Percentiles rank a stretch among this genome's conserved stretches.
phyloP scores from a whole-genome alignment of 2,797 vertebrate genomes.

The Clarias laeviceps region DNA sequence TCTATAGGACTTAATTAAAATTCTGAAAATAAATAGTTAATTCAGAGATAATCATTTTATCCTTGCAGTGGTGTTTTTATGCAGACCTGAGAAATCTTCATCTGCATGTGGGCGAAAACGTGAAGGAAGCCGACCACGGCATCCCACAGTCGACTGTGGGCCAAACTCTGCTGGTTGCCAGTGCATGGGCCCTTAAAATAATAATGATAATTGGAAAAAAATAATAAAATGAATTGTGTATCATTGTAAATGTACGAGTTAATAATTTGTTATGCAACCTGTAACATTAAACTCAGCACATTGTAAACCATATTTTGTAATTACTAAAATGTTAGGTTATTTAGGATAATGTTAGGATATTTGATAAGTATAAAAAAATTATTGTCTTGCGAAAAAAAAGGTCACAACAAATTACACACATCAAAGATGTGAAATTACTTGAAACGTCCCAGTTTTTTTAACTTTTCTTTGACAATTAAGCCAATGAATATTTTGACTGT shows the following conservation, averaged over 20 bases:
- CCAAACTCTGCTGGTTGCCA: slow-evolving; percentile 76
- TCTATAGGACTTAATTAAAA: background rate
- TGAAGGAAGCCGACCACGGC: slow-evolving; percentile 95
- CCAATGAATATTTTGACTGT: background rate
- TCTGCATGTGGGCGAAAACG: slow-evolving; percentile 97
- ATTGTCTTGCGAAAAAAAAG: too few species aligned
- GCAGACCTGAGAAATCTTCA: slow-evolving; percentile 93
- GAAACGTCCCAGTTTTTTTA: background rate
- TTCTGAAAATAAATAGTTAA: too few species aligned
- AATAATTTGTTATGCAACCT: background rate
- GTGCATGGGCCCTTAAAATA: slow-evolving; percentile 87
- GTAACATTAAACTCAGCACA: background rate
- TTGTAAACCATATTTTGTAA: background rate
- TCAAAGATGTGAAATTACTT: background rate
- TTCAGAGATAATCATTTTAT: background rate
- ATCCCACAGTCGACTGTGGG: slow-evolving; percentile 89
- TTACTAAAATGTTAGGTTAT: background rate
- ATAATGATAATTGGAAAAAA: background rate
- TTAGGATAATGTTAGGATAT: background rate
- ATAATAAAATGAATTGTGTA: background rate
- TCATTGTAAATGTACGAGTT: background rate
- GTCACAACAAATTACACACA: too few species aligned
- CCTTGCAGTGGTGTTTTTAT: background rate
- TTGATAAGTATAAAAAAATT: background rate
- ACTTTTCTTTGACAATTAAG: background rate